These are phyloP conservation scores for Venustaconcha ellipsiformis DNA, from an alignment of 1,140 invertebrate genomes.

Conservation along the genomic window DNA sequence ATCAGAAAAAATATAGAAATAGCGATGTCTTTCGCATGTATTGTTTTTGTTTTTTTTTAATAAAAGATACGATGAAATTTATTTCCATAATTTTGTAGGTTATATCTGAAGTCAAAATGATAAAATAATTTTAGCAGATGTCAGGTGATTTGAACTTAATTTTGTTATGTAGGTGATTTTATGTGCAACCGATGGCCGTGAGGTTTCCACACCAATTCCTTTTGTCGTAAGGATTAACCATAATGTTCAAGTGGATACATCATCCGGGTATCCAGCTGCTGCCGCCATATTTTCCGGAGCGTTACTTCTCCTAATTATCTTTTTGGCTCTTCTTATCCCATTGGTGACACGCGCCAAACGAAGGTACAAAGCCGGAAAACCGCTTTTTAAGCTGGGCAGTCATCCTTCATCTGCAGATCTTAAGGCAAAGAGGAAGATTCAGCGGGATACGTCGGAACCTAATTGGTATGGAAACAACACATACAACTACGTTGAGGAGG, in stretches of 20 bases:
- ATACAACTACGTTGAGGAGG: conserved; percentile 13
- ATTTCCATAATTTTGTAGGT: too few species aligned
- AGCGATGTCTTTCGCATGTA: too few species aligned
- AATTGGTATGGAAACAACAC: conserved; percentile 28
- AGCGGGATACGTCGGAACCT: conserved; percentile 11
- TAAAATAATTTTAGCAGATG: too few species aligned
- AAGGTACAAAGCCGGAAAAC: conserved; percentile 21
- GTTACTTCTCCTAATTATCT: conserved; percentile 17
- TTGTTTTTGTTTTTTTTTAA: too few species aligned
- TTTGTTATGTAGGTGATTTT: conserved; percentile 12
- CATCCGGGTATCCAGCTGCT: conserved; percentile 3
- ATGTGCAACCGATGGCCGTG: conserved; percentile 1
- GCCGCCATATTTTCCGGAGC: conserved; percentile 26
- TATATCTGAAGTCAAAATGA: too few species aligned
- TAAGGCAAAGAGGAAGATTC: background rate
- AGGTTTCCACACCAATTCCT: conserved; percentile 14
- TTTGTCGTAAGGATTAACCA: conserved; percentile 20
- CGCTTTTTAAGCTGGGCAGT: conserved; percentile 25
- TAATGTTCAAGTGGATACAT: background rate
- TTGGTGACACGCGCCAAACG: conserved; percentile 26
- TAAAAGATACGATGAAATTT: too few species aligned
- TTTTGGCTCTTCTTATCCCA: conserved; percentile 19
- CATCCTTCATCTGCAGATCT: conserved; percentile 17
- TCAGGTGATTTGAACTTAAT: background rate
- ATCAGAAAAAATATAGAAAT: too few species aligned